Evolutionary conservation across 2,888 invertebrate species (phyloP).

Genomic region (Tenthredo mesomela): DNA sequence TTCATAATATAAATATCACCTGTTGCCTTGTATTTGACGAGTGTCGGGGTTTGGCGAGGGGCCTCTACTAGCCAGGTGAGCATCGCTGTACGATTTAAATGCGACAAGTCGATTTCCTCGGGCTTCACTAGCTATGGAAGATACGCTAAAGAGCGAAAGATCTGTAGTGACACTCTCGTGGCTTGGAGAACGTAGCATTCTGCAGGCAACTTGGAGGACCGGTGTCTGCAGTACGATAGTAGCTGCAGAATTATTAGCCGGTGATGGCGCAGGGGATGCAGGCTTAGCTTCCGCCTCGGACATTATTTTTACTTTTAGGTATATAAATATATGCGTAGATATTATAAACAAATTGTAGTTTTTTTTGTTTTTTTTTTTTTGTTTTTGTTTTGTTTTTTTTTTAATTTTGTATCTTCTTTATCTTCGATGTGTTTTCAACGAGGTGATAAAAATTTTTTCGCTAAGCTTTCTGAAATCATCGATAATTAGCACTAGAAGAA

Average conservation of each 20-base stretch:
- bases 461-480: not conserved
- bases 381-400: too few species aligned
- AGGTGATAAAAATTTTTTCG: not conserved
- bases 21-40: constrained; percentile 71
- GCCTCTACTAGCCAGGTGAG: constrained; percentile 80
- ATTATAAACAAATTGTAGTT: not conserved
- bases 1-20: constrained; percentile 62
- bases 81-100: constrained; percentile 80
- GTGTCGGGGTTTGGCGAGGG: constrained; percentile 88
- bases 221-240: constrained; percentile 76
- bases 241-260: constrained; percentile 32
- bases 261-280: constrained; percentile 65
- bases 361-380: not conserved
- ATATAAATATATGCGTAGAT: not conserved
- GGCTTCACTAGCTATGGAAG: constrained; percentile 83
- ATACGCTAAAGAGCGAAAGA: constrained; percentile 88
- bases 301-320: constrained; percentile 63
- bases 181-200: constrained; percentile 88
- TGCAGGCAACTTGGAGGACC: constrained; percentile 80
- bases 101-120: constrained; percentile 77
- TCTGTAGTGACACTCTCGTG: constrained; percentile 93
- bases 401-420: too few species aligned
- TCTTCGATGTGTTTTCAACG: not conserved
- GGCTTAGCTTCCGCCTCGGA: constrained; percentile 69
- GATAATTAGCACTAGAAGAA: not conserved